phyloP scores from a whole-genome alignment of 2,888 invertebrate genomes.

The Aleiodes leptofemur region DNA sequence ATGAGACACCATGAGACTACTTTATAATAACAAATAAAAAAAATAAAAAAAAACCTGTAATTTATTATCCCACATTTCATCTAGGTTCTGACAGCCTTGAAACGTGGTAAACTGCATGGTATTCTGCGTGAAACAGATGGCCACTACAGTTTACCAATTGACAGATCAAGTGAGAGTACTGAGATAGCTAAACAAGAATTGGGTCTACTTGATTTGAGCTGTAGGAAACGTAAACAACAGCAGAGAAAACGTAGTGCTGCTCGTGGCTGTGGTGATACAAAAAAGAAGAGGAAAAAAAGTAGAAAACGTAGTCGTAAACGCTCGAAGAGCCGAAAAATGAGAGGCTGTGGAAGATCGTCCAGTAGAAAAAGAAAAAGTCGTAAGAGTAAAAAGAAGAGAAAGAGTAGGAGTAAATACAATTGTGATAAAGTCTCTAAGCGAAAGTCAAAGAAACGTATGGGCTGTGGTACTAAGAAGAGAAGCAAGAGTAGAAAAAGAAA shows the following conservation, averaged over 20 bases:
- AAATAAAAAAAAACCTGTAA: not conserved
- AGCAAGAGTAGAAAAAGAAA: not conserved
- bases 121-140: conserved; percentile 59
- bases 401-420: conserved; percentile 33
- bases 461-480: not conserved
- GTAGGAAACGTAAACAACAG: conserved; percentile 51
- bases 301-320: conserved; percentile 5
- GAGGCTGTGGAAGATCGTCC: not conserved
- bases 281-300: conserved; percentile 13
- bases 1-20: not conserved
- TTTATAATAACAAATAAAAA: not conserved
- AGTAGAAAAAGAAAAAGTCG: conserved; percentile 18
- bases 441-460: conserved; percentile 7
- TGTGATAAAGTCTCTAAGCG: conserved; percentile 1
- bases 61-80: not conserved
- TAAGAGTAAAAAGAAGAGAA: not conserved
- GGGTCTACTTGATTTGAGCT: conserved; percentile 58
- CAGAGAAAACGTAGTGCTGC: conserved; percentile 34
- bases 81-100: conserved; percentile 62
- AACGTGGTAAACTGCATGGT: conserved; percentile 63
- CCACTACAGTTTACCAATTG: conserved; percentile 60
- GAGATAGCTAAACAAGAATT: conserved; percentile 63
- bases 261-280: conserved; percentile 10
- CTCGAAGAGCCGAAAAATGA: not conserved
- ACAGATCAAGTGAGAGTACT: conserved; percentile 52